Percentiles rank a stretch among this genome's conserved stretches.
These are phyloP conservation scores for Leptinotarsa peninsularis DNA, from an alignment of 2,888 invertebrate genomes.

Conservation along the genomic window DNA sequence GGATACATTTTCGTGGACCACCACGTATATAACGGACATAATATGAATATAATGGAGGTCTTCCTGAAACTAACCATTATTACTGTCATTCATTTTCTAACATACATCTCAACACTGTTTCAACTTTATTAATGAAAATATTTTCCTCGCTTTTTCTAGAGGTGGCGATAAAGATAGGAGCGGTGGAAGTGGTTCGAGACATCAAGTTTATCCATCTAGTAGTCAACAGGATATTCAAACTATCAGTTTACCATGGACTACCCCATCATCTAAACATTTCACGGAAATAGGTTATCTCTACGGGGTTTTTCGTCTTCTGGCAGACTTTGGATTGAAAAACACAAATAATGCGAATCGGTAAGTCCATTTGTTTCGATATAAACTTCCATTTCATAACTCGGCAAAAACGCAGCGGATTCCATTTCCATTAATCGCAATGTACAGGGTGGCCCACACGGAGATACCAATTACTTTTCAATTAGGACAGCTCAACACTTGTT, in stretches of 20 bases:
- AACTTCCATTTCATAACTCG: too few species aligned
- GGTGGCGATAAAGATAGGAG: slow-evolving; percentile 52
- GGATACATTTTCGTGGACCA: neutral
- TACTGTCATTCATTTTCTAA: neutral
- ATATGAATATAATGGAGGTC: neutral
- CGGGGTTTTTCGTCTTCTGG: neutral
- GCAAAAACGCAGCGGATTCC: too few species aligned
- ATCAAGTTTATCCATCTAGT: slow-evolving; percentile 40
- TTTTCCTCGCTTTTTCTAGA: slow-evolving; percentile 43
- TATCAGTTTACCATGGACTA: slow-evolving; percentile 18
- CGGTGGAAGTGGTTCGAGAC: slow-evolving; percentile 49
- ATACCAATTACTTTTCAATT: too few species aligned
- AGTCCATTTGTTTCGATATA: neutral
- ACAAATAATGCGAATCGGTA: slow-evolving; percentile 16
- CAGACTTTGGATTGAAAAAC: neutral
- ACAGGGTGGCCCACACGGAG: too few species aligned
- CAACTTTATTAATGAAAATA: neutral
- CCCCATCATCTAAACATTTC: neutral
- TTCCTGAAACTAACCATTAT: neutral
- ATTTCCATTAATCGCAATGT: too few species aligned
- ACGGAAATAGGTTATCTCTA: slow-evolving; percentile 4
- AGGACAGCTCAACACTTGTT: too few species aligned
- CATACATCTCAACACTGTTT: neutral
- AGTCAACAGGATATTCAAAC: neutral
- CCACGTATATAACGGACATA: neutral